Evolutionary conservation across 1,140 invertebrate species (phyloP).

Genomic region (Drosophila lacteicornis): DNA sequence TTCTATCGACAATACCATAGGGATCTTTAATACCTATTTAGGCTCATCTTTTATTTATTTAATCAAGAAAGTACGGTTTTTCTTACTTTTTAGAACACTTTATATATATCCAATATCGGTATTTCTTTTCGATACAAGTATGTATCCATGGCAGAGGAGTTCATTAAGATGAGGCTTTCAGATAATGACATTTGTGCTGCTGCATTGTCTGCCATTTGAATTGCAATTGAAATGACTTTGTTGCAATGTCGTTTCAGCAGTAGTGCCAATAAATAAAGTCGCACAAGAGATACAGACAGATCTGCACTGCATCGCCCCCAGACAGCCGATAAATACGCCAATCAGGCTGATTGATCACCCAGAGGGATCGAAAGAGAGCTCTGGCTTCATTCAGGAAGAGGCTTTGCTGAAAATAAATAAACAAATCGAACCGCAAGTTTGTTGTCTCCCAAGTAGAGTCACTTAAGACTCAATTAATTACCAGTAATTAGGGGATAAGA

Average conservation of each 20-base stretch:
- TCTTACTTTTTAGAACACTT: no score
- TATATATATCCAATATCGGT: neutral
- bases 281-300: slow-evolving; percentile 9
- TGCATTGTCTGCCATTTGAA: slow-evolving; percentile 61
- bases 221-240: slow-evolving; percentile 80
- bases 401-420: slow-evolving; percentile 4
- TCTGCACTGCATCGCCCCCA: neutral
- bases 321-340: slow-evolving; percentile 34
- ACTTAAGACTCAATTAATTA: neutral
- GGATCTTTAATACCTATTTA: neutral
- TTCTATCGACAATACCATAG: no score
- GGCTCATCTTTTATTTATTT: neutral
- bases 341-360: slow-evolving; percentile 25
- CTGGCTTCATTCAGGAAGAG: slow-evolving; percentile 3
- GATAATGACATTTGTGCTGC: slow-evolving; percentile 65
- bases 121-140: neutral
- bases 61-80: no score
- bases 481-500: neutral
- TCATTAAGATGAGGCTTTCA: slow-evolving; percentile 52
- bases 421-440: neutral
- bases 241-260: slow-evolving; percentile 67
- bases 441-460: neutral
- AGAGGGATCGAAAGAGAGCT: slow-evolving; percentile 2
- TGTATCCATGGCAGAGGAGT: slow-evolving; percentile 1
- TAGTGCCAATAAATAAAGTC: slow-evolving; percentile 51